These are phyloP conservation scores for Paralichthys olivaceus DNA, from an alignment of 2,113 vertebrate genomes.

Conservation along the genomic window DNA sequence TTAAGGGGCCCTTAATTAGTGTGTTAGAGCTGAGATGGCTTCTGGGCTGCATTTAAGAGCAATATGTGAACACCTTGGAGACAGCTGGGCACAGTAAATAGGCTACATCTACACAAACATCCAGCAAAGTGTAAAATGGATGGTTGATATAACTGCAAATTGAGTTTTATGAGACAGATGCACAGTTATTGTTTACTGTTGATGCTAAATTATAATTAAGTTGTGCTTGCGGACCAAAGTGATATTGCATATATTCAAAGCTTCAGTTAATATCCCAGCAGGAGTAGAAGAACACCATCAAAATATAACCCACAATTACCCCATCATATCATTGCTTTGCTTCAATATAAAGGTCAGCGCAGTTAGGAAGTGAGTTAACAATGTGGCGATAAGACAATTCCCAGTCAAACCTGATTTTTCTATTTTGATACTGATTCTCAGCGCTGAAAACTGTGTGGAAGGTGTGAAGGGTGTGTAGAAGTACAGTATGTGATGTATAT, in stretches of 20 bases:
- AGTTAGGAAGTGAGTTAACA: background rate
- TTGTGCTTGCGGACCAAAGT: background rate
- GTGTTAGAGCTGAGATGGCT: slow-evolving; percentile 47
- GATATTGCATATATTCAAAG: background rate
- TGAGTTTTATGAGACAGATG: background rate
- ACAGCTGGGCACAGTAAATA: slow-evolving; percentile 16
- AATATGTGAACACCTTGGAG: slow-evolving; percentile 16
- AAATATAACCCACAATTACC: background rate
- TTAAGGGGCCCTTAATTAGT: slow-evolving; percentile 50
- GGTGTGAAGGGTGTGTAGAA: too few relatives aligned
- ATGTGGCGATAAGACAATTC: background rate
- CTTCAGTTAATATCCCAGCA: background rate
- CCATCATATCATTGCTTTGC: background rate
- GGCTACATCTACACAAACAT: background rate
- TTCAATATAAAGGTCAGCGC: background rate
- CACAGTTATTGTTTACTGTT: background rate
- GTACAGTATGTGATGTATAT: too few relatives aligned
- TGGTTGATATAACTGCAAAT: background rate
- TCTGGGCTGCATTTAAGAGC: slow-evolving; percentile 25
- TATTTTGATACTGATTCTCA: too few relatives aligned
- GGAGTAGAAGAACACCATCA: background rate
- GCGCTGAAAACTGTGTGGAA: too few relatives aligned
- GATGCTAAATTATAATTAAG: background rate
- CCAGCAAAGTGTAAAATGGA: slow-evolving; percentile 7
- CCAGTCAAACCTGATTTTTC: too few relatives aligned